These are phyloP conservation scores for Dendrolimus pini DNA, from an alignment of 2,888 invertebrate genomes.

Conservation along the genomic window DNA sequence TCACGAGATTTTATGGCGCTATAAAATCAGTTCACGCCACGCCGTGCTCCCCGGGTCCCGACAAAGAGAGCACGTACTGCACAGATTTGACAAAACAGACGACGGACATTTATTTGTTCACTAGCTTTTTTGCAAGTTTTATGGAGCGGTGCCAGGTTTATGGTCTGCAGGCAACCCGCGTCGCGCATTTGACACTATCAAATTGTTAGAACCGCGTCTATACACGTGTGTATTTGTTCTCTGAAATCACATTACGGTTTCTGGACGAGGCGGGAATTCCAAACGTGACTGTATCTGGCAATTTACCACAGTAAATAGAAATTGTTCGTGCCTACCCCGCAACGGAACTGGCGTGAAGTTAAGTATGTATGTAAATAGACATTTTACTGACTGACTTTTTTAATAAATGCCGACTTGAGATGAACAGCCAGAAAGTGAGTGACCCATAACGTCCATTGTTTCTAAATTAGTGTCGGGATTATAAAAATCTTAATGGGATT, in stretches of 20 bases:
- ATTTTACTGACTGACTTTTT: too few species aligned
- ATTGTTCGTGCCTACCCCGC: too few species aligned
- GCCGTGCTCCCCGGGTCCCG: conserved; percentile 22
- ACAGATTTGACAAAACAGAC: conserved; percentile 76
- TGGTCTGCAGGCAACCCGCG: conserved; percentile 51
- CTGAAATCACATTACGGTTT: not conserved
- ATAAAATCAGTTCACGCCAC: conserved; percentile 65
- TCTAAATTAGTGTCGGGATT: conserved; percentile 45
- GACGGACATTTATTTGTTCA: conserved; percentile 69
- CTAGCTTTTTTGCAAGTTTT: conserved; percentile 69
- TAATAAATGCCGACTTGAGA: not conserved
- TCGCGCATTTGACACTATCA: conserved; percentile 49
- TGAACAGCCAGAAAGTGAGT: conserved; percentile 18
- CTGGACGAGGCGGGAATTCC: not conserved
- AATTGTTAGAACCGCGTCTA: conserved; percentile 30
- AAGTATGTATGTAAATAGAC: too few species aligned
- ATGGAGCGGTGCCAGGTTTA: conserved; percentile 72
- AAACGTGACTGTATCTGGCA: not conserved
- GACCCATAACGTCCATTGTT: conserved; percentile 55
- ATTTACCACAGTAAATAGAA: too few species aligned
- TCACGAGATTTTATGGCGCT: conserved; percentile 74
- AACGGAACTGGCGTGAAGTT: too few species aligned
- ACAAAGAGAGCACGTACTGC: conserved; percentile 56
- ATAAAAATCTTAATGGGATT: conserved; percentile 61
- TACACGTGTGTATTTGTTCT: not conserved